Conservation (phyloP, 2,797 vertebrate species). For the Tympanoctomys barrerae region DNA sequence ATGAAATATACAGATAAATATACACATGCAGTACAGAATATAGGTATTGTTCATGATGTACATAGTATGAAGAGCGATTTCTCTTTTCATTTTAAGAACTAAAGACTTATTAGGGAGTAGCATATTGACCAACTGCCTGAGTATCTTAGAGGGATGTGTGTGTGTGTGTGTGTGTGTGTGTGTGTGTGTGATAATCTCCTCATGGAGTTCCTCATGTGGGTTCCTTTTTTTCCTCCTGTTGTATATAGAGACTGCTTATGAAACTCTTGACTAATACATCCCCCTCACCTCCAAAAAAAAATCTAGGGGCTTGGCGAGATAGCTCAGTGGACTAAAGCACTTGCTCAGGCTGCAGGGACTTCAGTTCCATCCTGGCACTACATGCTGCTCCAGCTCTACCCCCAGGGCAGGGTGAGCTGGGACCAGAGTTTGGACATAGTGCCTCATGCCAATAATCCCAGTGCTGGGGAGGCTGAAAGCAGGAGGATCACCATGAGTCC, state of each 20-base stretch:
- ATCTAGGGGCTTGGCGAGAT: no score
- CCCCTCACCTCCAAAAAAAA: background rate
- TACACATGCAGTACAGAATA: background rate
- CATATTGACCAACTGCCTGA: background rate
- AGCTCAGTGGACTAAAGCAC: no score
- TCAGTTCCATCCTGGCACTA: no score
- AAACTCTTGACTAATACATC: background rate
- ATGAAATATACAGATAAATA: constrained; percentile 59
- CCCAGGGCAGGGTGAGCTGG: no score
- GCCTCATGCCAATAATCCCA: no score
- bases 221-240: background rate
- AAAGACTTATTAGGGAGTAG: constrained; percentile 40
- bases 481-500: no score
- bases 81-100: constrained; percentile 26
- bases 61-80: constrained; percentile 8
- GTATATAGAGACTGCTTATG: background rate
- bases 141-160: constrained; percentile 16
- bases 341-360: no score
- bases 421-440: no score
- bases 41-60: background rate
- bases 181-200: background rate
- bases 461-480: no score
- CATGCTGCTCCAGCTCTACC: no score
- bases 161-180: background rate
- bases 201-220: background rate